These are phyloP conservation scores for Porites evermanni DNA, from an alignment of 92 coral and sea anemone species.

Conservation along the genomic window DNA sequence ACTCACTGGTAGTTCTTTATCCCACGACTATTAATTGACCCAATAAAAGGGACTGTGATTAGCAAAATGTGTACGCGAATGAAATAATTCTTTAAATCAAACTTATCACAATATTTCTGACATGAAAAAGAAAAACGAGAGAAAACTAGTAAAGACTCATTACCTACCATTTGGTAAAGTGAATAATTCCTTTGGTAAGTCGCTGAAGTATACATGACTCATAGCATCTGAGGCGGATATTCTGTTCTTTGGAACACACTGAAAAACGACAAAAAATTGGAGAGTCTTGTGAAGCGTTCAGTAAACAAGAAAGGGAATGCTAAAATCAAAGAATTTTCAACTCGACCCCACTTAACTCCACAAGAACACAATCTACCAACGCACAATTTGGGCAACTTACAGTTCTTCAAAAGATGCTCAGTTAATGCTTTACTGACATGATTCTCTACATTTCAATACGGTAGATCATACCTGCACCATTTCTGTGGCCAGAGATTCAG, in stretches of 20 bases:
- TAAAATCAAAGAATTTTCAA: neutral
- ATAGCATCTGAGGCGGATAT: conserved; percentile 84
- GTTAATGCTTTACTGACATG: neutral
- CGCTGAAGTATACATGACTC: conserved; percentile 78
- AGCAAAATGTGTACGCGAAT: no score
- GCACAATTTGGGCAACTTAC: no score
- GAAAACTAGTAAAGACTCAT: neutral
- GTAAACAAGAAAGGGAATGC: neutral
- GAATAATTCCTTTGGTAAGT: conserved; percentile 83
- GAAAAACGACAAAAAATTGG: neutral
- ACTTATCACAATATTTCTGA: neutral
- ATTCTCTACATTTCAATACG: no score
- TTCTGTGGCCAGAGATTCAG: conserved; percentile 75
- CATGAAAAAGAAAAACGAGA: neutral
- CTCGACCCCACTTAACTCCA: no score
- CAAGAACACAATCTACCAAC: no score
- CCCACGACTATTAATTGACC: no score
- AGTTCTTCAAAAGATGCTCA: neutral
- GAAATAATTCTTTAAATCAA: neutral
- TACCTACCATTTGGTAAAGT: conserved; percentile 74
- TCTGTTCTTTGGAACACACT: conserved; percentile 91
- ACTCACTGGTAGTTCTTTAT: no score
- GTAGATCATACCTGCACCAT: conserved; percentile 72
- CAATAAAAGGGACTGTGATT: no score
- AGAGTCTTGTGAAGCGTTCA: neutral